Percentiles rank a stretch among this genome's conserved stretches.
These are phyloP conservation scores for Suillia variegata DNA, from an alignment of 2,888 invertebrate genomes.

Conservation along the genomic window DNA sequence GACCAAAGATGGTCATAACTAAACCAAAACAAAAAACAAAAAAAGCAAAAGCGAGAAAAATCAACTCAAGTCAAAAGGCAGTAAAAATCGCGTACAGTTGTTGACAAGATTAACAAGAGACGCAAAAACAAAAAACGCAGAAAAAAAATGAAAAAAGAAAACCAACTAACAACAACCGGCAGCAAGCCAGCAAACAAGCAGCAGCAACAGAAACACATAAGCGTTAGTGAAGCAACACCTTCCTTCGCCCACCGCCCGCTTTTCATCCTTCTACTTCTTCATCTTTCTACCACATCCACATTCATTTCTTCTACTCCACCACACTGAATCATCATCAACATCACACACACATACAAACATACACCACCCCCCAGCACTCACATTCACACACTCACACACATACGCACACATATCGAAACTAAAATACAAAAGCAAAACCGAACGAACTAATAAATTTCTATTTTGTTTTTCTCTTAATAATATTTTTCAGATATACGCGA, in stretches of 20 bases:
- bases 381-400: slow-evolving; percentile 17
- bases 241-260: background rate
- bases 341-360: slow-evolving; percentile 14
- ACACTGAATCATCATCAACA: slow-evolving; percentile 14
- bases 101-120: background rate
- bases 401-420: slow-evolving; percentile 24
- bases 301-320: slow-evolving; percentile 15
- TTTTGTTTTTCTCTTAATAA: slow-evolving; percentile 34
- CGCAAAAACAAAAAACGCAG: background rate
- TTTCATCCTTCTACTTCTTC: background rate
- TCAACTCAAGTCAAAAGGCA: too few species aligned
- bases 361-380: slow-evolving; percentile 1
- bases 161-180: too few species aligned
- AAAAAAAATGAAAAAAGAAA: background rate
- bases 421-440: slow-evolving; percentile 23
- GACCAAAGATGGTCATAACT: background rate
- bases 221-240: background rate
- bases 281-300: background rate
- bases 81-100: background rate
- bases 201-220: background rate
- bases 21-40: too few species aligned
- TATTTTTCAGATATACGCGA: background rate
- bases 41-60: too few species aligned
- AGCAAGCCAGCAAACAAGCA: too few species aligned
- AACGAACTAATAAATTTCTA: slow-evolving; percentile 50